Evolutionary conservation across 2,113 vertebrate genomes (phyloP).

Genomic region (Aspidoscelis tigris): DNA sequence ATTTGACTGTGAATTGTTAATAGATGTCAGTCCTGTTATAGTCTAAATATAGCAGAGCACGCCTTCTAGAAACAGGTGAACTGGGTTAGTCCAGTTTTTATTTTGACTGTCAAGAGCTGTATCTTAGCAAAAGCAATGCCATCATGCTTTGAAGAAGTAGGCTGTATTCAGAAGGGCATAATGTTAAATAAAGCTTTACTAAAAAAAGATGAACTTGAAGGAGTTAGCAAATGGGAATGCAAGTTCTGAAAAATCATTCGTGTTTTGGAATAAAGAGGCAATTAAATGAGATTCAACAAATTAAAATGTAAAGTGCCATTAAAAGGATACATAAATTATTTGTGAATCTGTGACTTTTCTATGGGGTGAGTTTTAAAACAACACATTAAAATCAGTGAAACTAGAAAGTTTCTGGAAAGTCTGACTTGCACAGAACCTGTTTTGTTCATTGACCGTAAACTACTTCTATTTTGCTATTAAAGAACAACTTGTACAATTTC

Average conservation of each 20-base stretch:
- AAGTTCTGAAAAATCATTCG: not conserved
- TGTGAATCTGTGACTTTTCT: not conserved
- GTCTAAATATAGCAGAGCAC: too few relatives aligned
- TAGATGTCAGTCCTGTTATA: not conserved
- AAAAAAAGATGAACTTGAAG: not conserved
- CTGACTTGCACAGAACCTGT: too few relatives aligned
- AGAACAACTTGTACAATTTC: not conserved
- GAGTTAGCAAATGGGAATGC: not conserved
- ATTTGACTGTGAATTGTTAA: not conserved
- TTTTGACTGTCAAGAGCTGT: not conserved
- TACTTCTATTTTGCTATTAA: not conserved
- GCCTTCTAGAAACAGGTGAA: not conserved
- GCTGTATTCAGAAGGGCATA: not conserved
- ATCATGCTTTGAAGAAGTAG: not conserved
- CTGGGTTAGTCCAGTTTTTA: not conserved
- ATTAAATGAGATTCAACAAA: not conserved
- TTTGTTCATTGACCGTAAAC: not conserved
- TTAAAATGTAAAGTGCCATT: not conserved
- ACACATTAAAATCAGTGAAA: not conserved
- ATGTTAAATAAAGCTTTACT: slow-evolving; percentile 3
- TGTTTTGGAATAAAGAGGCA: not conserved
- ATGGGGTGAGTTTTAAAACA: not conserved
- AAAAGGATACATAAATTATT: not conserved
- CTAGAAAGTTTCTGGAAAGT: not conserved
- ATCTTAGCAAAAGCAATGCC: not conserved